Base-by-base conservation (phyloP, 2,113 vertebrate genomes). In the Cyanoramphus novaezelandiae region DNA sequence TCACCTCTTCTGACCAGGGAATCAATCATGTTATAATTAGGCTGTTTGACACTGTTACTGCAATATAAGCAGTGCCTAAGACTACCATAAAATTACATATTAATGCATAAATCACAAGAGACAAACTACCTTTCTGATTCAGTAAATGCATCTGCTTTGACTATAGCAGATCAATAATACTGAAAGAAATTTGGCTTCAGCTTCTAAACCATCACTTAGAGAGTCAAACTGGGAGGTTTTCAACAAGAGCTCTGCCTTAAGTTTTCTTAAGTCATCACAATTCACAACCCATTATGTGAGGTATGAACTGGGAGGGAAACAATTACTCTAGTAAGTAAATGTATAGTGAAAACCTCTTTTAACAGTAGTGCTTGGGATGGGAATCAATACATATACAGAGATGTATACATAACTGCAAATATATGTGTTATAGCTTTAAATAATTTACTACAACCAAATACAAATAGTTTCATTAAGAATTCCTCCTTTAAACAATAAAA, bases 11-110 rank as follows among this genome's bases (percentile, higher is more conserved):
- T 91, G 78, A 74, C 63, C 90, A 64, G 82, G 50, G 67, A 91
- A 96, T 95, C 92, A 90, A 82, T 94, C 95, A 86, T 2, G 0
- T 92, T 89, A 71, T 89, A 90, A 95, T 92, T 93, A 69, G 86
- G 60, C 69, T 81, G 47, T 93, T 90, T 95, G 95, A 89, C 39
- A 71, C 33, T 10, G n/a, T 90, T 96, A 86, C 60, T 92, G 76
- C 91, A 95, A 33, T 69, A 71, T 90, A 90, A 94, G 76, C 92
- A 90, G 50, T 37, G n/a, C 44, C 90, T 90, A 65, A 90, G 62
- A 53, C 82, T 82, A n/a, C 41, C 55, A 64, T 83, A 88, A 96
- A 88, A 78, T 79, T 90, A 41, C 12, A 19, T 88, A 76, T 95
- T 91, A 94, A 90, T 90, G 77, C n/a, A 94, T 72, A 93, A 88